Base-by-base conservation (phyloP, 2,113 vertebrate species). In the Onychostruthus taczanowskii region DNA sequence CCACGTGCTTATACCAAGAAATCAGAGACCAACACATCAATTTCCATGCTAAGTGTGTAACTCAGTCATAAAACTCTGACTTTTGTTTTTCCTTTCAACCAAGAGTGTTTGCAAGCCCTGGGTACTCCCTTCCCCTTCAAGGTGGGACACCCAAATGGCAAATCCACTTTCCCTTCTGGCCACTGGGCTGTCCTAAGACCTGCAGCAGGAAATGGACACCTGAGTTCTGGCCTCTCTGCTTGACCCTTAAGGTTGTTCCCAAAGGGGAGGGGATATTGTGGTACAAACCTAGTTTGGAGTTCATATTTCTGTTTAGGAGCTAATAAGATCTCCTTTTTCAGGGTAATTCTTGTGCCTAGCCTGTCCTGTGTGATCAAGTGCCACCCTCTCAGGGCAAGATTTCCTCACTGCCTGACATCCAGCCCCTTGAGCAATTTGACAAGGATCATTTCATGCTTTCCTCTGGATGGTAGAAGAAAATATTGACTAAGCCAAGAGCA, bases 1-100 rank as follows among this genome's bases (percentile, higher is more conserved):
- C 10, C 1, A 0, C 10, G 11, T 28, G 1, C 7, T 67, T 18
- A 46, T 6, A 46, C 10, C 33, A 30, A 10, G 23, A 50, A 5
- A 53, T 30, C 39, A 46, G 39, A 16, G 7, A 22, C 16, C 13
- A 53, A n/a, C 46, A 52, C 28, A 39, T 7, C 13, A 17, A 26
- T 68, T 82, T 67, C 69, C 53, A 26, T 20, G 28, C 27, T 27
- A 67, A n/a, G 4, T 3, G 8, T n/a, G 16, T 10, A 17, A 39
- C 22, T 67, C 22, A n/a, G 20, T 24, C 55, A 61, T 9, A 62
- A 61, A 75, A 35, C 13, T 21, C 68, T n/a, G 61, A 21, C 16
- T 53, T 75, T 9, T 31, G 19, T 4, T 39, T 11, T 41, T 53
- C 39, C n/a, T 75, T 89, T 52, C 13, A 67, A 30, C 13, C 53